Evolutionary conservation across 2,797 vertebrate genomes (phyloP), one percentile per base, ranked within the genome.

Genomic region (Manis javanica): DNA sequence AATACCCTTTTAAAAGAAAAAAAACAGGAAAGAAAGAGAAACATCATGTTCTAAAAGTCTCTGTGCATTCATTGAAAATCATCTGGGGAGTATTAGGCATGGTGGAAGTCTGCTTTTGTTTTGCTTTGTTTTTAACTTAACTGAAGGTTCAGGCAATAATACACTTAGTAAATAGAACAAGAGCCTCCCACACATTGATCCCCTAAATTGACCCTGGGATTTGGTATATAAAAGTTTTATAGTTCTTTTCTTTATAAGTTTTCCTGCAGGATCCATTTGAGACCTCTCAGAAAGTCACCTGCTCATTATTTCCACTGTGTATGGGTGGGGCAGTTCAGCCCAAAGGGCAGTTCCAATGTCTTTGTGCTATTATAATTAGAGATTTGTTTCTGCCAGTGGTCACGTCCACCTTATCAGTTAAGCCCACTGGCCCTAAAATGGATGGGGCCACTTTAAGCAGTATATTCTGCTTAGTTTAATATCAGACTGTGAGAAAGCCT

Each of bases 291-390:
- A 96, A 91, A 77, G 42, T 93, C 87, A 97, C 97, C 87, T 97
- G 96, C 84, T 97, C 72, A 93, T 90, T 97, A 88, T 97, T 98
- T 95, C 96, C 96, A 90, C 26, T 89, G 82, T 10, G 42, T n/a
- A 15, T 59, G 89, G 95, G 95, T 91, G 94, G 89, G 90, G 96
- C 34, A 90, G n/a, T 96, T 97, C 96, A 94, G 79, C 89, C 81
- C 78, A 94, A 95, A 96, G 53, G 49, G 34, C 74, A 81, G 31
- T 96, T 96, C 78, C 16, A 18, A 93, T 90, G 87, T 85, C 93
- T 96, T 97, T 96, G 69, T 92, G 71, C 84, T 94, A 59, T 87
- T 97, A 96, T 97, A 95, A 82, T 85, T 93, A 84, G 96, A 96
- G 87, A 82, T 86, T 92, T 88, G 87, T 96, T 97, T 95, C 95